Conservation (phyloP, 2,797 vertebrate species). For the Agapornis canus region DNA sequence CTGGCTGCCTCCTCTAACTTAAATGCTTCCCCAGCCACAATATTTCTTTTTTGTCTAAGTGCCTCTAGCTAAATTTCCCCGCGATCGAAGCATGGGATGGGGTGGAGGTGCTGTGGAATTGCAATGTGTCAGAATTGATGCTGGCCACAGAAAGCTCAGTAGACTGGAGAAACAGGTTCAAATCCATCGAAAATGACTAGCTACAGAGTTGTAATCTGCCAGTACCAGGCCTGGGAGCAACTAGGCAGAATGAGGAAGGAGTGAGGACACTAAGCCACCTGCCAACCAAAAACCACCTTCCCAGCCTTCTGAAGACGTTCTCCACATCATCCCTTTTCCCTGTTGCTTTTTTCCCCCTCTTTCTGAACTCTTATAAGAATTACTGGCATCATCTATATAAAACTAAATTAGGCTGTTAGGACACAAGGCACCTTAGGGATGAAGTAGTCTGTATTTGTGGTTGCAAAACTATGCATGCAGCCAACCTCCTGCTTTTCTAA, state of each 20-base stretch:
- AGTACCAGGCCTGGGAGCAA: conserved; percentile 73
- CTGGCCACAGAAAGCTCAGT: conserved; percentile 72
- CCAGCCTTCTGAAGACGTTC: not conserved
- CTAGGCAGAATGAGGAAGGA: conserved; percentile 74
- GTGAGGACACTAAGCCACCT: conserved; percentile 76
- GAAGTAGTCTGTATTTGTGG: not conserved
- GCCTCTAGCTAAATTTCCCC: conserved; percentile 85
- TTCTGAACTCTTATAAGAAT: not conserved
- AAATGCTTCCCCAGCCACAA: conserved; percentile 94
- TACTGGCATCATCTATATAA: not conserved
- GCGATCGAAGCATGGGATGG: conserved; percentile 85
- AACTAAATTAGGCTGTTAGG: rapidly evolving
- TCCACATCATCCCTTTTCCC: not conserved
- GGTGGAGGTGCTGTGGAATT: conserved; percentile 79
- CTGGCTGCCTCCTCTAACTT: conserved; percentile 90
- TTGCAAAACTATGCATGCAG: not conserved
- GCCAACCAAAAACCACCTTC: not conserved
- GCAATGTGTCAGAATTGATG: conserved; percentile 81
- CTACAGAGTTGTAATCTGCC: conserved; percentile 88
- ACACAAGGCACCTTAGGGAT: not conserved
- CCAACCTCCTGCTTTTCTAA: not conserved
- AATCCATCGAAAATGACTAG: conserved; percentile 91
- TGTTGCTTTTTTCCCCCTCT: rapidly evolving
- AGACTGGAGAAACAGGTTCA: conserved; percentile 75
- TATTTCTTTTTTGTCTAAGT: conserved; percentile 85